Conservation (phyloP, 92 coral and sea anemone species). For the Siderastrea radians region DNA sequence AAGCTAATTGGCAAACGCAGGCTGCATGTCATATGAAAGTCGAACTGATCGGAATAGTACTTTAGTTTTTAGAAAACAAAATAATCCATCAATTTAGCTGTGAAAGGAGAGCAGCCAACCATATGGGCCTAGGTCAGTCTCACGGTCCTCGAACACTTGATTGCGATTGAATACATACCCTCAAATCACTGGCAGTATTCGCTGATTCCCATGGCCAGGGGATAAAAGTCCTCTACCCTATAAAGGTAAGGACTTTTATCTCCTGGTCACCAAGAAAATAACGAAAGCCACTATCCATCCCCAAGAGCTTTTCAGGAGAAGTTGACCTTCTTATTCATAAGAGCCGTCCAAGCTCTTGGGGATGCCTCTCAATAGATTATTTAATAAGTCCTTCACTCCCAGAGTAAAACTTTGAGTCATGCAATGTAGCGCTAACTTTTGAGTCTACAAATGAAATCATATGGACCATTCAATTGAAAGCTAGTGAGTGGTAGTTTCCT, state of each 20-base stretch:
- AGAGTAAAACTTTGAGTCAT: not conserved
- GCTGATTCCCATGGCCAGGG: slow-evolving; percentile 66
- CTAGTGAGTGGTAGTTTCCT: too few relatives aligned
- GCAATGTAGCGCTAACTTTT: not conserved
- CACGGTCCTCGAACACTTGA: too few relatives aligned
- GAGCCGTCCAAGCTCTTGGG: slow-evolving; percentile 64
- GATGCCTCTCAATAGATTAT: slow-evolving; percentile 21
- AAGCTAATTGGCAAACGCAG: too few relatives aligned
- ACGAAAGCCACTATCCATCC: not conserved
- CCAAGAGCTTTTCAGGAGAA: slow-evolving; percentile 58
- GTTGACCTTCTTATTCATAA: slow-evolving; percentile 53
- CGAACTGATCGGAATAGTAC: too few relatives aligned
- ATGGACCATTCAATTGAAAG: too few relatives aligned
- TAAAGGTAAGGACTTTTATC: slow-evolving; percentile 47
- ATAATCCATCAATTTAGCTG: too few relatives aligned
- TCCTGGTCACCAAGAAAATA: slow-evolving; percentile 65
- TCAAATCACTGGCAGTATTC: too few relatives aligned
- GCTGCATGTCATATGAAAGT: too few relatives aligned
- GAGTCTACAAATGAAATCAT: not conserved
- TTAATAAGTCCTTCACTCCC: not conserved
- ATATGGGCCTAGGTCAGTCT: too few relatives aligned
- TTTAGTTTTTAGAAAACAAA: too few relatives aligned
- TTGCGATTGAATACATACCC: too few relatives aligned
- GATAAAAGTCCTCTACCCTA: slow-evolving; percentile 58
- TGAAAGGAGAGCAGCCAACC: too few relatives aligned